These are phyloP conservation scores for Leucoma salicis DNA, from an alignment of 2,888 invertebrate species.

Conservation along the genomic window DNA sequence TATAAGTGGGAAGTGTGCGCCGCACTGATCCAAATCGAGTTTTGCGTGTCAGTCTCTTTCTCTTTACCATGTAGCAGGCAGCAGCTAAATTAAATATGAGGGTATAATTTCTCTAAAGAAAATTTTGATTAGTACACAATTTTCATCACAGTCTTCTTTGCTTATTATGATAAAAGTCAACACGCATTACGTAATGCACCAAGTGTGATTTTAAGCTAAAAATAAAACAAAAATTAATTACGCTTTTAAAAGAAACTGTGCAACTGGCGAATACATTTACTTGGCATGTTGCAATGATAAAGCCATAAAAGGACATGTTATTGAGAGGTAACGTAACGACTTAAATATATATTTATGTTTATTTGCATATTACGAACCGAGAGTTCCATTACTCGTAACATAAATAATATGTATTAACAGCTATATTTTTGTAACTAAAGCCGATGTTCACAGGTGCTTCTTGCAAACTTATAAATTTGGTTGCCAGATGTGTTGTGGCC, in stretches of 20 bases:
- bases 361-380: slow-evolving; percentile 7
- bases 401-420: slow-evolving; percentile 10
- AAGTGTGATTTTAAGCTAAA: too few relatives aligned
- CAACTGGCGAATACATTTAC: slow-evolving; percentile 38
- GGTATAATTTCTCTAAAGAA: too few relatives aligned
- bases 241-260: slow-evolving; percentile 30
- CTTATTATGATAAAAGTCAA: too few relatives aligned
- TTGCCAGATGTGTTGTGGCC: slow-evolving; percentile 1
- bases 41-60: too few relatives aligned
- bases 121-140: too few relatives aligned
- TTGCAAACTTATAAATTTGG: slow-evolving; percentile 9
- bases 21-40: too few relatives aligned
- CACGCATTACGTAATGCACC: too few relatives aligned
- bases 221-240: too few relatives aligned
- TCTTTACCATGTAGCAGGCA: too few relatives aligned
- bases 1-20: too few relatives aligned
- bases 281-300: slow-evolving; percentile 36
- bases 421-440: slow-evolving; percentile 14
- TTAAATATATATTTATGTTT: slow-evolving; percentile 24
- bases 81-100: too few relatives aligned
- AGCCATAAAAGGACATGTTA: slow-evolving; percentile 38
- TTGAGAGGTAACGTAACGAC: slow-evolving; percentile 24
- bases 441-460: slow-evolving; percentile 15
- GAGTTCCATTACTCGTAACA: slow-evolving; percentile 19
- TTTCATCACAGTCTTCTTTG: too few relatives aligned